Conservation (phyloP, 2,113 vertebrate genomes). For the Nipponia nippon region DNA sequence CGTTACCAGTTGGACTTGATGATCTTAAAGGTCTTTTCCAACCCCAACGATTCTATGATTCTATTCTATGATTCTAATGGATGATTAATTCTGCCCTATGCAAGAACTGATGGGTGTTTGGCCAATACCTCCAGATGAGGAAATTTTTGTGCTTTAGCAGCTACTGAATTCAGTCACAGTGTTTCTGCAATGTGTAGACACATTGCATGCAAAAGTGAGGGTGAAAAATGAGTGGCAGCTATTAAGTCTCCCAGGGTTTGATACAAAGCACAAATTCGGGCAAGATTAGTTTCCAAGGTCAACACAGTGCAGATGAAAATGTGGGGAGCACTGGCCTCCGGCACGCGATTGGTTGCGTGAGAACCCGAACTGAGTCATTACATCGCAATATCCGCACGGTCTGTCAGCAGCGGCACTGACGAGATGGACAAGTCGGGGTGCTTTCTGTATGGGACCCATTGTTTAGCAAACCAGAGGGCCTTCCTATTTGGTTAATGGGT, state of each 20-base stretch:
- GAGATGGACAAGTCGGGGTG: not conserved
- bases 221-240: not conserved
- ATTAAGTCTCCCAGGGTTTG: not conserved
- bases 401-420: not conserved
- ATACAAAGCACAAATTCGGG: not conserved
- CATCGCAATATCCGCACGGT: not conserved
- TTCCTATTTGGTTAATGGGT: constrained; percentile 59
- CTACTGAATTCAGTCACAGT: not conserved
- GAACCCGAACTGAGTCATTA: not conserved
- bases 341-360: not conserved
- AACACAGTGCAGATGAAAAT: not conserved
- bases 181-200: not conserved
- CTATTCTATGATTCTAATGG: too few species aligned
- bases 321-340: accelerated
- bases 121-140: not conserved
- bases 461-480: not conserved
- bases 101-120: not conserved
- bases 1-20: too few species aligned
- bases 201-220: accelerated
- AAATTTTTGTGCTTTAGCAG: not conserved
- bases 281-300: not conserved
- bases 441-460: constrained; percentile 40
- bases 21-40: too few species aligned
- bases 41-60: too few species aligned
- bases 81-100: not conserved